phyloP scores from a whole-genome alignment of 2,888 invertebrate genomes.

The Ennomos quercinarius region DNA sequence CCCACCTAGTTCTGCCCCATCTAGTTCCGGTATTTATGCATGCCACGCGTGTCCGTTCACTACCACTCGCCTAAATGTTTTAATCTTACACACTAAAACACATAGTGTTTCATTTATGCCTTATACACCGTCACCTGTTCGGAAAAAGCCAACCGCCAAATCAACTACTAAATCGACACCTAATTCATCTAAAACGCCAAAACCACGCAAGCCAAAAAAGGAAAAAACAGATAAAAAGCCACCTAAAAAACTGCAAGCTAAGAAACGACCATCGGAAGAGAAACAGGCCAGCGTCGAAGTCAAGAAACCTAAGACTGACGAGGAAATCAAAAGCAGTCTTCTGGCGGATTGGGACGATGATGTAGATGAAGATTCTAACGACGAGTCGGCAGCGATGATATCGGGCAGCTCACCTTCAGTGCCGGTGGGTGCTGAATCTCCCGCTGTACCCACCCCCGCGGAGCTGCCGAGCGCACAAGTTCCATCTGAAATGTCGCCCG shows the following conservation, averaged over 20 bases:
- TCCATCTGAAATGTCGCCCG: conserved; percentile 52
- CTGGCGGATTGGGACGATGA: conserved; percentile 92
- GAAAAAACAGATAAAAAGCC: conserved; percentile 62
- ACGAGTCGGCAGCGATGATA: conserved; percentile 60
- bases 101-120: conserved; percentile 85
- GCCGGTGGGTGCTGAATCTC: conserved; percentile 67
- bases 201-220: conserved; percentile 62
- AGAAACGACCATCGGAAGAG: conserved; percentile 73
- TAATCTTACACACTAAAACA: conserved; percentile 90
- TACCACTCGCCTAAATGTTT: conserved; percentile 89
- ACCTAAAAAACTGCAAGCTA: conserved; percentile 66
- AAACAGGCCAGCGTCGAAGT: conserved; percentile 54
- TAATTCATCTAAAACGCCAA: conserved; percentile 59
- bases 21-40: conserved; percentile 77
- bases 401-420: conserved; percentile 68
- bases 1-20: conserved; percentile 52
- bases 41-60: conserved; percentile 88
- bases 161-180: conserved; percentile 54
- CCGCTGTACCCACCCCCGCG: conserved; percentile 70
- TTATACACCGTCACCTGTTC: conserved; percentile 74
- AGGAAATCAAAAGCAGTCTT: conserved; percentile 88
- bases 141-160: conserved; percentile 62
- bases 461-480: conserved; percentile 62
- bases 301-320: conserved; percentile 85
- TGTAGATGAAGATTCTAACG: conserved; percentile 69